Evolutionary conservation across 2,113 vertebrate species (phyloP).

Genomic region (Leptobrachium ailaonicum): DNA sequence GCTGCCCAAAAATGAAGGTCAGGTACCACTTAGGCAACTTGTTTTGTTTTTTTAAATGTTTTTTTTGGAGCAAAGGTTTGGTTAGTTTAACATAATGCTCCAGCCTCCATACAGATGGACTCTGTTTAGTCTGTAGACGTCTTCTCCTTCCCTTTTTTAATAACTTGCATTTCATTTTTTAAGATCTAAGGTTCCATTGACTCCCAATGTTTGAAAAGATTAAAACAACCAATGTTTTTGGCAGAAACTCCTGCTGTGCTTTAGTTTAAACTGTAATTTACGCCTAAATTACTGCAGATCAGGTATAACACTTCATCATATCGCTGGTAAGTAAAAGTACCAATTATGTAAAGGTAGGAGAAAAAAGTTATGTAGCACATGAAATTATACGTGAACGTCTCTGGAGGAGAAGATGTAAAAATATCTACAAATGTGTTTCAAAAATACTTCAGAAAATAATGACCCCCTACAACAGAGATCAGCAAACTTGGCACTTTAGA

Average conservation of each 20-base stretch:
- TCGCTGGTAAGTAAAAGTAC: neutral
- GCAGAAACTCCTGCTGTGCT: conserved; percentile 7
- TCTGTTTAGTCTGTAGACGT: conserved; percentile 16
- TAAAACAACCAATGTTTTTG: conserved; percentile 34
- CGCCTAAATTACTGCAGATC: neutral
- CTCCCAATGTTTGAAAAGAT: neutral
- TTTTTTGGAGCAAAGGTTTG: conserved; percentile 23
- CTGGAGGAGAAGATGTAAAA: too few relatives aligned
- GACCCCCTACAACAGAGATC: too few relatives aligned
- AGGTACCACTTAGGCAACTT: conserved; percentile 44
- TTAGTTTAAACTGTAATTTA: conserved; percentile 18
- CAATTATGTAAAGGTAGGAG: too few relatives aligned
- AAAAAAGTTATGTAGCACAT: too few relatives aligned
- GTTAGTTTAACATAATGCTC: conserved; percentile 26
- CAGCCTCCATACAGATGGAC: conserved; percentile 8
- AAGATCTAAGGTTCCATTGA: neutral
- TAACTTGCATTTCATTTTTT: conserved; percentile 8
- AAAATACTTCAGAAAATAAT: too few relatives aligned
- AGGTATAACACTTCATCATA: neutral
- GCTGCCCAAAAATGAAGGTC: conserved; percentile 40
- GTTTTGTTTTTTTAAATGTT: conserved; percentile 29
- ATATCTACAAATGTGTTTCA: too few relatives aligned
- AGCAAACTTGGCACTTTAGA: too few relatives aligned
- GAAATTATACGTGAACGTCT: too few relatives aligned
- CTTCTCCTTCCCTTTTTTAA: conserved; percentile 4